Evolutionary conservation across 2,113 vertebrate genomes (phyloP), one percentile per base, ranked within the genome.

Genomic region (Argyrosomus japonicus): DNA sequence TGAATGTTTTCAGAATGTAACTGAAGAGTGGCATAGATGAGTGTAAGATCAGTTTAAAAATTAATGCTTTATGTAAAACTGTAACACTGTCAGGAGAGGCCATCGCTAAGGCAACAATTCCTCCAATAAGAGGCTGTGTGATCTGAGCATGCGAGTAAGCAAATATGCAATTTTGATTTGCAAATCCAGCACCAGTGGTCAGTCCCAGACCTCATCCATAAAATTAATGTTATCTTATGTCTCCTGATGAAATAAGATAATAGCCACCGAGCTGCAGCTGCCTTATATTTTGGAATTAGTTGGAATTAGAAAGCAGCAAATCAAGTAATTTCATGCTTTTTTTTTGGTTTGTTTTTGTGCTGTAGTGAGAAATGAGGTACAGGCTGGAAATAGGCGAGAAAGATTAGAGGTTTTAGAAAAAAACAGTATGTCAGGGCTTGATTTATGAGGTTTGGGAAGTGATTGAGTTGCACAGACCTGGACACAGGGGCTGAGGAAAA

Each of bases 91-190:
- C 32, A 75, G 18, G 51, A 71, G 57, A 85, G 45, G 57, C 45
- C 40, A 62, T 85, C 77, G 77, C 88, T 82, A 75, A 81, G 79
- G 68, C 71, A 89, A 85, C 70, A 62, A 47, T 50, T 82, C 57
- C 13, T 13, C 60, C 51, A 81, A 70, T 73, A 11, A 85, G 21
- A 63, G 36, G 47, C 18, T 27, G 73, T 47, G 71, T 25, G 62
- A 77, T 83, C 45, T 51, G 47, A 81, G 18, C 18, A 27, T 83
- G 54, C 63, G 15, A 64, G 14, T 47, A 48, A 68, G 32, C 29
- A 85, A 75, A 82, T 60, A 21, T 10, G 54, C 3, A 50, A 10
- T 21, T 75, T 79, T 67, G 32, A 72, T 64, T 76, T 67, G 47
- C 61, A 71, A 77, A 56, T 57, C 45, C 47, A 45, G 32, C 29